Evolutionary conservation across 2,113 vertebrate genomes (phyloP).

Genomic region (Sciurus niger): DNA sequence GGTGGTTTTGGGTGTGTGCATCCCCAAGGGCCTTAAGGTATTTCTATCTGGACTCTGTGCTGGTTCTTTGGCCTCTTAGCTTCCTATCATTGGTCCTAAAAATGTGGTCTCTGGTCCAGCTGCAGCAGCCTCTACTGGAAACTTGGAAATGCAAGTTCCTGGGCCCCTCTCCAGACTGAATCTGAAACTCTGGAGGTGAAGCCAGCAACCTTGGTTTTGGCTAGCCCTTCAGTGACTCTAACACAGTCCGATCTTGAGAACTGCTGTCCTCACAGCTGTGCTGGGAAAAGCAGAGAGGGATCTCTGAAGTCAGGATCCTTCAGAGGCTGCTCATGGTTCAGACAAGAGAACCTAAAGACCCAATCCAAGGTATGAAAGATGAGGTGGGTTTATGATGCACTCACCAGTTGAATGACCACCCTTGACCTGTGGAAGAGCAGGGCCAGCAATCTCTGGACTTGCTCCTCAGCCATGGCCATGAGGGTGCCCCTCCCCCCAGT

Average conservation of each 20-base stretch:
- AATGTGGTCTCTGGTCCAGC: neutral
- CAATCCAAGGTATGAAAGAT: neutral
- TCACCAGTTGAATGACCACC: neutral
- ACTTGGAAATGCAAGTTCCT: neutral
- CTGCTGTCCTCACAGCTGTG: too few species aligned
- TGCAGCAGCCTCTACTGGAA: neutral
- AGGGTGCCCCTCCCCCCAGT: too few species aligned
- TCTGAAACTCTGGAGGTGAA: neutral
- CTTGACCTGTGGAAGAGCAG: neutral
- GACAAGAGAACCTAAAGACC: neutral
- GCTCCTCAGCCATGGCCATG: neutral
- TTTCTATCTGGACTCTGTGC: neutral
- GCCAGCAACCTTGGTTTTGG: neutral
- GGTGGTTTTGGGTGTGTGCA: neutral
- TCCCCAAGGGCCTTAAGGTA: neutral
- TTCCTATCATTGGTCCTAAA: neutral
- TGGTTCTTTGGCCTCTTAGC: neutral
- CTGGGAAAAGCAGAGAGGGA: fast-evolving
- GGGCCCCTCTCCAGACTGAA: neutral
- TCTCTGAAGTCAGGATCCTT: neutral
- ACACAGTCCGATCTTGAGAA: neutral
- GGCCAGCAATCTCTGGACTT: neutral
- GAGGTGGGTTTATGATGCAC: fast-evolving
- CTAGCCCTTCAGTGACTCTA: too few species aligned
- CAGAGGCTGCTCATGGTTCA: neutral